Conservation (phyloP, 2,888 invertebrate genomes). For the Erebia epiphron region DNA sequence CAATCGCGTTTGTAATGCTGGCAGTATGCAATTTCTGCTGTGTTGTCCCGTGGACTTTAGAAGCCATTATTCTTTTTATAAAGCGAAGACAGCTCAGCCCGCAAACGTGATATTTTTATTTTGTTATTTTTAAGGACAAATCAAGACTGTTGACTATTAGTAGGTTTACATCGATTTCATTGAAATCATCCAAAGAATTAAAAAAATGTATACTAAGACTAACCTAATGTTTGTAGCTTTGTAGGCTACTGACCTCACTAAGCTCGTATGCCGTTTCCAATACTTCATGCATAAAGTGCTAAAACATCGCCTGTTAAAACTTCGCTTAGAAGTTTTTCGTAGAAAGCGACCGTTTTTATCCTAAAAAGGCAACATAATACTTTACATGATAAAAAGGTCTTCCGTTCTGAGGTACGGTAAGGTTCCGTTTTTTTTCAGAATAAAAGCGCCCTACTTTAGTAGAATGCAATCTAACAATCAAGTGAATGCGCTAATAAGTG, state of each 20-base stretch:
- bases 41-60: constrained; percentile 84
- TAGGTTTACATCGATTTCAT: background rate
- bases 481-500: background rate
- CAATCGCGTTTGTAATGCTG: constrained; percentile 83
- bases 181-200: constrained; percentile 19
- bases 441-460: constrained; percentile 8
- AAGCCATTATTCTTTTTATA: constrained; percentile 63
- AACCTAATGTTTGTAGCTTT: background rate
- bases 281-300: background rate
- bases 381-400: background rate
- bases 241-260: background rate
- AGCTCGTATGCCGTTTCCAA: background rate
- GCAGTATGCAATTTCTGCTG: constrained; percentile 83
- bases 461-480: background rate
- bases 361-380: background rate
- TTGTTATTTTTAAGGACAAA: constrained; percentile 13
- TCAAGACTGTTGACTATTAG: constrained; percentile 21
- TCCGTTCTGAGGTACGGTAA: too few species aligned
- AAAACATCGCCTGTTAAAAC: constrained; percentile 15
- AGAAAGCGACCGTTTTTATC: background rate
- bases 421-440: background rate
- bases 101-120: constrained; percentile 25
- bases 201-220: background rate
- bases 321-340: background rate
- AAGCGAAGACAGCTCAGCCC: constrained; percentile 45